phyloP scores from a whole-genome alignment of 2,797 vertebrate species.

The Tarsius wallacei region DNA sequence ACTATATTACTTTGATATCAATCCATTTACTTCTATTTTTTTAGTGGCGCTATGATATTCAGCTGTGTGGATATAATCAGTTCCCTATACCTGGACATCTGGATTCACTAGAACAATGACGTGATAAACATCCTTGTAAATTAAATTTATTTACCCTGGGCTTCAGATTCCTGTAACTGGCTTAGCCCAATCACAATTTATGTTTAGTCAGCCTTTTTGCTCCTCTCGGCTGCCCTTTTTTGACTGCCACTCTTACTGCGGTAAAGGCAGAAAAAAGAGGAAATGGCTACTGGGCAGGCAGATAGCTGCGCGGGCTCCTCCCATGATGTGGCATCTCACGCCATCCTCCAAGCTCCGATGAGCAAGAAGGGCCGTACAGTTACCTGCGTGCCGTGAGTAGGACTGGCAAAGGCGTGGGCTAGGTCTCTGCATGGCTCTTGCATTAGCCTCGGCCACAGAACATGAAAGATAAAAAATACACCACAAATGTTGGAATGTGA shows the following conservation, averaged over 20 bases:
- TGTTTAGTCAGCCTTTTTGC: constrained; percentile 5
- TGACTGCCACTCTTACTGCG: background rate
- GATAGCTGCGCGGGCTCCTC: background rate
- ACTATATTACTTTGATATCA: background rate
- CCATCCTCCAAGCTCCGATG: background rate
- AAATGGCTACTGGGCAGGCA: background rate
- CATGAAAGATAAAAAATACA: constrained; percentile 42
- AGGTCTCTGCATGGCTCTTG: background rate
- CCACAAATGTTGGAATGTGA: background rate
- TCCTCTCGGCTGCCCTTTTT: background rate
- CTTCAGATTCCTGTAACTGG: background rate
- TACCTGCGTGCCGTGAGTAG: background rate
- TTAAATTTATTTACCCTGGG: constrained; percentile 17
- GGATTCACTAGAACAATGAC: background rate
- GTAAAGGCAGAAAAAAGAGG: background rate
- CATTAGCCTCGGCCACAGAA: background rate
- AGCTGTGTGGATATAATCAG: background rate
- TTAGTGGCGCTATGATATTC: background rate
- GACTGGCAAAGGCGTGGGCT: background rate
- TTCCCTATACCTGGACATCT: background rate
- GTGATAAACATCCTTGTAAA: background rate
- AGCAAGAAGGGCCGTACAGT: background rate
- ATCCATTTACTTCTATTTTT: constrained; percentile 20
- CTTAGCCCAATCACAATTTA: background rate
- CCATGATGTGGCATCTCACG: background rate